Base-by-base conservation (phyloP, 2,888 invertebrate genomes). In the Deladenus siricidicola region DNA sequence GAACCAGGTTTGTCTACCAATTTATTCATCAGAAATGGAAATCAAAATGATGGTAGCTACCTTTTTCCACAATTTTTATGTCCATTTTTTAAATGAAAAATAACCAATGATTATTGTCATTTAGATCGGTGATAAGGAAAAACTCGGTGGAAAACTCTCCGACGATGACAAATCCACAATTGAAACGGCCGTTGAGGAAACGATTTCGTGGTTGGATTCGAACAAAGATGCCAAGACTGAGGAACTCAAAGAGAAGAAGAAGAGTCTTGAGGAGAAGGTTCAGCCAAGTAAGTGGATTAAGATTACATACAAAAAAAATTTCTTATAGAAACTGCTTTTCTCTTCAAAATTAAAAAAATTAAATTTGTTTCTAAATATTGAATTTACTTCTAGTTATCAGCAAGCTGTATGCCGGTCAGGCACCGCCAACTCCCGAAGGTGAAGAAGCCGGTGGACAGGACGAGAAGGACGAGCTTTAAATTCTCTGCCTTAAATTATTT, bases 181-280 rank as follows among this genome's bases (percentile, higher is more conserved):
- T 86, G 91, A 93, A 79, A 87, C 79, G 74, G 90, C 89, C n/a
- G 88, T 96, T 69, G 92, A 94, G 63, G 92, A 90, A 72, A 88
- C 90, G 70, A 94, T 98, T 81, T 91, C 93, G 79, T 98, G 96
- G 96, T 83, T 98, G 67, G 94, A 98, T 81, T 87, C 88, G 71
- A 93, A 98, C 82, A 88, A 66, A 54, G 80, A 81, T 42, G 82
- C 82, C 3, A 79, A 80, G 6, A 73, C 73, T 6, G 82, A 83
- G 39, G 82, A 81, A 34, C 76, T 80, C 55, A 90, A 90, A 81
- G 88, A 88, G 78, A 90, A 93, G 80, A 94, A 84, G 86, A 93
- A 94, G 80, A 87, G 90, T 70, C 83, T 98, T 54, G 92, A 94
- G 80, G 89, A 89, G 72, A 86, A 93, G 42, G 92, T 93, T 0